Base-by-base conservation (phyloP, 2,797 vertebrate genomes). In the Lepidocolaptes lacrymiger region DNA sequence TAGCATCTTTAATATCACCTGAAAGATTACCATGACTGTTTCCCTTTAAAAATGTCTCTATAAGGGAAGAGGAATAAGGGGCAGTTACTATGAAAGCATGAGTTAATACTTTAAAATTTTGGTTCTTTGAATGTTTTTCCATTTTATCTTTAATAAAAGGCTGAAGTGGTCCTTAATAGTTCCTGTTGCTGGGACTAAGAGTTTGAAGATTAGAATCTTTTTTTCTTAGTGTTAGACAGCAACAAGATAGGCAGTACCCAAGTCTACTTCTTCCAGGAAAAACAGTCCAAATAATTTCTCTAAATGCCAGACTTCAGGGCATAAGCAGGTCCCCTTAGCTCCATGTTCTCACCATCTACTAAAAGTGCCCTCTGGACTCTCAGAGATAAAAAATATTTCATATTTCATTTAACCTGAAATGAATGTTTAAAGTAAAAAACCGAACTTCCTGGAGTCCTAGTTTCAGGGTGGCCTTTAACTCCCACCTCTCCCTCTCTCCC, bases 101-200 rank as follows among this genome's bases (percentile, higher is more conserved):
- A 77, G 44, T 83, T 95, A 92, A 88, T 71, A 77, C 51, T 71
- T 85, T 13, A 88, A 63, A 52, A 13, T 82, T 94, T 87, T 37
- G 23, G 12, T 69, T 64, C 24, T 94, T 77, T 75, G 19, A 58
- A 36, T 59, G 24, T 83, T 88, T 92, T 76, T 46, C 18, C 10
- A n/a, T 79, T 91, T 92, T 79, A 44, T 64, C 52, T 89, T 74
- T 71, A 37, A 79, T 58, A 63, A 94, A 92, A 96, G 43, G 46
- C 85, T 93, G 71, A 81, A 89, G 34, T 67, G n/a, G 82, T 79
- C 82, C 48, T 51, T 82, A 75, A 79, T 69, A 52, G 22, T 63
- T 87, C 16, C 48, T 59, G 7, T 89, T 94, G 51, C 87, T 10
- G 3, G 37, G 14, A 12, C 54, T 78, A 75, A 88, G 68, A 83